Evolutionary conservation across 2,797 vertebrate genomes (phyloP), one percentile per base, ranked within the genome.

Genomic region (Eulemur albifrons): DNA sequence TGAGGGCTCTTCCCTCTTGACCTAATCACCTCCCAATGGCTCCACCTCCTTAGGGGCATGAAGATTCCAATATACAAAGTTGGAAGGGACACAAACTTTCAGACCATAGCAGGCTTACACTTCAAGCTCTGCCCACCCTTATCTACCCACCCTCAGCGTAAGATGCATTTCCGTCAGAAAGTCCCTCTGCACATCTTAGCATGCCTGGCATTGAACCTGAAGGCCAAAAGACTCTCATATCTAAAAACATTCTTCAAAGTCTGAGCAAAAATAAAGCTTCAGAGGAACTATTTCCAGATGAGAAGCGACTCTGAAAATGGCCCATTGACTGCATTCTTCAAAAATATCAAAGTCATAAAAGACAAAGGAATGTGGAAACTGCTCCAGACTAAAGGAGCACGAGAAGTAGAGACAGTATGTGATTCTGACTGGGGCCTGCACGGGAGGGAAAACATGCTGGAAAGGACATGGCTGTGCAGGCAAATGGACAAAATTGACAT

Each of bases 321-420:
- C 7, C 38, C 48, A 80, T 45, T 32, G 15, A 15, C 20, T 52
- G 5, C 7, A 54, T 67, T 93, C 21, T 79, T 90, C 20, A 61
- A 82, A 90, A 97, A 88, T 69, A 45, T n/a, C 82, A 65, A 61
- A 65, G 13, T 79, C 65, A 65, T 50, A 48, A 88, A 85, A 85
- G 61, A 54, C 12, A 50, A 52, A 48, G 7, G 45, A 72, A 83
- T 59, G 14, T 61, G 13, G 75, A 20, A 82, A 20, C 14, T 50
- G 11, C 50, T 90, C 45, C 65, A 82, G 38, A 40, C 40, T 43
- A 80, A 35, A 95, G 35, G 43, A 76, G 30, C 30, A 43, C 2
- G 17, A 7, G 40, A n/a, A 73, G 4, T 25, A 82, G 54, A 32
- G 32, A 40, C 10, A 38, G 21, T 27, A 18, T 65, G n/a, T 30